phyloP scores from a whole-genome alignment of 2,888 invertebrate species.

The Bombyx huttoni region DNA sequence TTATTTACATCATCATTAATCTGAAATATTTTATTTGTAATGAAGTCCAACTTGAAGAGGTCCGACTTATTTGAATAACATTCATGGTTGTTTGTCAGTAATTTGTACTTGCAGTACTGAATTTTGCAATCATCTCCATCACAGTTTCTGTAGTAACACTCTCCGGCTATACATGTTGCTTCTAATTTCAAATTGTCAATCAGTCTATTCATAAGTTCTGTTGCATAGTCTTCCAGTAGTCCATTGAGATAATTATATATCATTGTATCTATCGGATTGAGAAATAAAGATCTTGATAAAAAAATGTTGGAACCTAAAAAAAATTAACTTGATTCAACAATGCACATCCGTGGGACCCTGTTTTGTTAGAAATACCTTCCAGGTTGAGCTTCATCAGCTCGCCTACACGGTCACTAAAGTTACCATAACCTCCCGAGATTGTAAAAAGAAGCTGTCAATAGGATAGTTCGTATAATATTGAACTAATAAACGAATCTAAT shows the following conservation, averaged over 20 bases:
- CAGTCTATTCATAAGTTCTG: conserved; percentile 29
- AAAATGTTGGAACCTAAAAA: too few species aligned
- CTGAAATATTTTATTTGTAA: background rate
- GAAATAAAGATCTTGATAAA: conserved; percentile 5
- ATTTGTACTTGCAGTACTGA: conserved; percentile 31
- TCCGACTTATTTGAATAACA: conserved; percentile 16
- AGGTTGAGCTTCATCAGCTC: too few species aligned
- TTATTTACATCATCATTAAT: background rate
- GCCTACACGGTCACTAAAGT: too few species aligned
- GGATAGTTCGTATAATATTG: too few species aligned
- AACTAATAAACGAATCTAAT: too few species aligned
- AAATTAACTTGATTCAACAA: too few species aligned
- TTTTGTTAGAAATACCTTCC: too few species aligned
- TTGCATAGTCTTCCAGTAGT: conserved; percentile 28
- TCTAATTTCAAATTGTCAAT: conserved; percentile 26
- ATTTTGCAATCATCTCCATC: conserved; percentile 20
- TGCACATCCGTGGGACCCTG: too few species aligned
- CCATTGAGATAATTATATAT: conserved; percentile 22
- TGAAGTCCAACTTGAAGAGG: background rate
- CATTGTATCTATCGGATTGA: conserved; percentile 9
- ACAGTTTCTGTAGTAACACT: conserved; percentile 36
- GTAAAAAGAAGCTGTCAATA: too few species aligned
- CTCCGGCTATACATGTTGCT: conserved; percentile 30
- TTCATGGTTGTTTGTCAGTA: conserved; percentile 25
- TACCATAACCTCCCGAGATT: too few species aligned